Conservation (phyloP, 2,888 invertebrate species). For the Troides aeacus region DNA sequence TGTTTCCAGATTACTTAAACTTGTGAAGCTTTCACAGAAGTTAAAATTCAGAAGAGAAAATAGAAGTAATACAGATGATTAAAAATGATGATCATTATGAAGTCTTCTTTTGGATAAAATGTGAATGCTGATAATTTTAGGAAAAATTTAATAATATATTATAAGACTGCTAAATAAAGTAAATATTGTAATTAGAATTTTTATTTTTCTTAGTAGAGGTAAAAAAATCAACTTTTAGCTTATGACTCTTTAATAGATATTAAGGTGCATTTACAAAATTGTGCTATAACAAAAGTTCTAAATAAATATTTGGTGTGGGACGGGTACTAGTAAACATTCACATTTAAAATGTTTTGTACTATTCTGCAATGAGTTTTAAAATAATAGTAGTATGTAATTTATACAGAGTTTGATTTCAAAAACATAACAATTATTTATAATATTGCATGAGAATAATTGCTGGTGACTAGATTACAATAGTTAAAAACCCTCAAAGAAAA, state of each 20-base stretch:
- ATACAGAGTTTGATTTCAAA: neutral
- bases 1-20: constrained; percentile 68
- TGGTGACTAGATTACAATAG: neutral
- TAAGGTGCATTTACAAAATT: constrained; percentile 40
- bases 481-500: neutral
- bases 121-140: neutral
- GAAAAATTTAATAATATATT: constrained; percentile 1
- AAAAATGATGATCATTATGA: constrained; percentile 1
- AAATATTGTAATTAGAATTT: neutral
- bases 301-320: constrained; percentile 51
- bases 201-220: neutral
- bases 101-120: neutral
- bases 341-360: constrained; percentile 55
- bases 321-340: constrained; percentile 51
- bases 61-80: constrained; percentile 38
- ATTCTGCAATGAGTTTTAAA: constrained; percentile 50
- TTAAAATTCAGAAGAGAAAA: constrained; percentile 62
- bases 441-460: constrained; percentile 1
- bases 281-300: constrained; percentile 37
- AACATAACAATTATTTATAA: neutral
- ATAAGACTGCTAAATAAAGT: constrained; percentile 22
- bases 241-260: constrained; percentile 38
- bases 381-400: constrained; percentile 11
- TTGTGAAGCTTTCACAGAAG: constrained; percentile 70
- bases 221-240: constrained; percentile 8